A percentile compares a stretch with the other conserved stretches of the same genome.
These are phyloP conservation scores for Siniperca knerii DNA, from an alignment of 2,113 vertebrate genomes.

Conservation along the genomic window DNA sequence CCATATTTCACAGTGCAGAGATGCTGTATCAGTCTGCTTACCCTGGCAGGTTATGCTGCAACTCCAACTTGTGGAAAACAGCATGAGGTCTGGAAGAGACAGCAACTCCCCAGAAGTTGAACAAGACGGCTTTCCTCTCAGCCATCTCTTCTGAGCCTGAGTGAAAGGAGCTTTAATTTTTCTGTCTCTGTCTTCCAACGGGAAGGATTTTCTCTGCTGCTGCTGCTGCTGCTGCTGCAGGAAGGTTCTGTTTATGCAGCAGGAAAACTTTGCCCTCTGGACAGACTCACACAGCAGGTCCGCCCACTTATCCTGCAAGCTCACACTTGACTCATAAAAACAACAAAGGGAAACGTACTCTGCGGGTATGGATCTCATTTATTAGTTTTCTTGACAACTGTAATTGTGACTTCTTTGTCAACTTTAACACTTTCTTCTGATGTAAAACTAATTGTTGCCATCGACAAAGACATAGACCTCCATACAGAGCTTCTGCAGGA, in stretches of 20 bases:
- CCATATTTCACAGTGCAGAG: not conserved
- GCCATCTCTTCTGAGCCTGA: slow-evolving; percentile 25
- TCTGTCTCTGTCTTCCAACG: not conserved
- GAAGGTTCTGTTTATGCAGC: not conserved
- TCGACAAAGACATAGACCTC: too few species aligned
- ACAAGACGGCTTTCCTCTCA: slow-evolving; percentile 51
- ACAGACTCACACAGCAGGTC: not conserved
- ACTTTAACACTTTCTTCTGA: too few species aligned
- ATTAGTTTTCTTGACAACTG: too few species aligned
- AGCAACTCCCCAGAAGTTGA: slow-evolving; percentile 65
- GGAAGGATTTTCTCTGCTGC: not conserved
- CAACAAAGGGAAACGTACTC: too few species aligned
- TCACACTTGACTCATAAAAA: not conserved
- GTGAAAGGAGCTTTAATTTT: not conserved
- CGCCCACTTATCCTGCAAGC: not conserved
- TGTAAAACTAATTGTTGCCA: too few species aligned
- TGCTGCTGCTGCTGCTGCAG: not conserved
- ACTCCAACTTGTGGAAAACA: slow-evolving; percentile 47
- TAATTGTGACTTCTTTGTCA: too few species aligned
- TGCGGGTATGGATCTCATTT: too few species aligned
- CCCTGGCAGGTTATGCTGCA: slow-evolving; percentile 51
- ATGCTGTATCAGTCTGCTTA: slow-evolving; percentile 15
- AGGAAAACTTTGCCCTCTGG: not conserved
- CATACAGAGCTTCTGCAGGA: too few species aligned
- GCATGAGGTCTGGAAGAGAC: slow-evolving; percentile 8